Percentiles rank a stretch among this genome's conserved stretches.
Evolutionary conservation across 2,113 vertebrate species (phyloP).

Genomic region (Ceyx cyanopectus): DNA sequence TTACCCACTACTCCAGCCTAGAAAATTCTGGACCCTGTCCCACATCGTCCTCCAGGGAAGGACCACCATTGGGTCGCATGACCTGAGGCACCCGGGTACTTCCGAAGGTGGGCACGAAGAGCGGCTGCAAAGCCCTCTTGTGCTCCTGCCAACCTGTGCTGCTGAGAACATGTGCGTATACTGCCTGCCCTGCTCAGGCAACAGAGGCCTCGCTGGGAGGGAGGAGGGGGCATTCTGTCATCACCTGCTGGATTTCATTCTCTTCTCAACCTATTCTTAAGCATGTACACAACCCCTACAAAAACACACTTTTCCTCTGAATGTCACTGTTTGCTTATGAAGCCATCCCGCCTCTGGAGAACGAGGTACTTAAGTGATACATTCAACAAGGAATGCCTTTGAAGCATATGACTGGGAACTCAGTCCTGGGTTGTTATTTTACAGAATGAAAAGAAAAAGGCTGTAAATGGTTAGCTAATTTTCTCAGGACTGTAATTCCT

Average conservation of each 20-base stretch:
- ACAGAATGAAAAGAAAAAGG: neutral
- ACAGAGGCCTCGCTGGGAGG: conserved; percentile 18
- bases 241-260: neutral
- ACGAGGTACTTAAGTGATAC: neutral
- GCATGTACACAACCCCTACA: neutral
- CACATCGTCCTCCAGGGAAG: conserved; percentile 34
- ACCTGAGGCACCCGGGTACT: conserved; percentile 35
- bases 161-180: conserved; percentile 59
- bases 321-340: neutral
- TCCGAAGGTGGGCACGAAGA: neutral
- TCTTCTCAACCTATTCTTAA: neutral
- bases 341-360: neutral
- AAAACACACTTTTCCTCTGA: neutral
- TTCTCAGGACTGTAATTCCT: neutral
- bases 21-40: conserved; percentile 40
- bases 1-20: conserved; percentile 50
- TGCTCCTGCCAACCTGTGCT: conserved; percentile 23
- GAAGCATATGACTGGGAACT: neutral
- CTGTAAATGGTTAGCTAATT: neutral
- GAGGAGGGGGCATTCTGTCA: neutral
- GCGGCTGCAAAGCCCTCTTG: conserved; percentile 48
- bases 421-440: neutral
- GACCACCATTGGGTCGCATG: conserved; percentile 34
- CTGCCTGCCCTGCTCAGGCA: conserved; percentile 3
- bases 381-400: neutral